Base-by-base conservation (phyloP, 2,113 vertebrate species). In the Galemys pyrenaicus region DNA sequence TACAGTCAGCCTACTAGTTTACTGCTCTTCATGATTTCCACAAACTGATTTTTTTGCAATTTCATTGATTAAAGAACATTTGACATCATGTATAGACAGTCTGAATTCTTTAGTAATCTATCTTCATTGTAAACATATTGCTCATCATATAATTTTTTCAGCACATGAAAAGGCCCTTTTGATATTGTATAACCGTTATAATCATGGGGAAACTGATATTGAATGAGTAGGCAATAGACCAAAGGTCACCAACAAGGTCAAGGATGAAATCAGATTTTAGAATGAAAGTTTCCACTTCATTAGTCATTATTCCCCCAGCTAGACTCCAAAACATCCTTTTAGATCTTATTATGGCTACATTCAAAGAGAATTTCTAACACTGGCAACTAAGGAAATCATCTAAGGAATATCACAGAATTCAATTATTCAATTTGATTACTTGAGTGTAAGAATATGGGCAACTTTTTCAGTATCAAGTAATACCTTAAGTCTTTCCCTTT, bases 181-280 rank as follows among this genome's bases (percentile, higher is more conserved):
- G 81, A 86, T 89, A 54, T 46, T 87, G 73, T 51, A 46, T 74
- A 62, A 44, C 44, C 44, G 24, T 75, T 44, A n/a, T 17, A 83
- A 73, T 83, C 39, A 56, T 0, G 6, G n/a, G 64, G 44, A 96
- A 94, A 89, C 56, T 92, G 70, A 92, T 56, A 96, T 39, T 46
- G 11, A 84, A 89, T 93, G 9, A 71, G 35, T 46, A 93, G 41
- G 67, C 44, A 49, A 77, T 19, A 68, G 82, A 81, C 44, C 79
- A 90, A 92, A 95, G 62, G 80, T 93, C 71, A 62, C 35, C 49
- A 30, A 16, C 75, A 84, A 89, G 71, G 64, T 80, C 62, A 90
- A 93, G 75, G 58, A 37, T 80, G 49, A 92, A 92, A 84, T 92
- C 67, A 81, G 70, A 74, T 39, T 71, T 75, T 80, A 87, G 60